Conservation (phyloP, 2,113 vertebrate genomes). For the Budorcas taxicolor region DNA sequence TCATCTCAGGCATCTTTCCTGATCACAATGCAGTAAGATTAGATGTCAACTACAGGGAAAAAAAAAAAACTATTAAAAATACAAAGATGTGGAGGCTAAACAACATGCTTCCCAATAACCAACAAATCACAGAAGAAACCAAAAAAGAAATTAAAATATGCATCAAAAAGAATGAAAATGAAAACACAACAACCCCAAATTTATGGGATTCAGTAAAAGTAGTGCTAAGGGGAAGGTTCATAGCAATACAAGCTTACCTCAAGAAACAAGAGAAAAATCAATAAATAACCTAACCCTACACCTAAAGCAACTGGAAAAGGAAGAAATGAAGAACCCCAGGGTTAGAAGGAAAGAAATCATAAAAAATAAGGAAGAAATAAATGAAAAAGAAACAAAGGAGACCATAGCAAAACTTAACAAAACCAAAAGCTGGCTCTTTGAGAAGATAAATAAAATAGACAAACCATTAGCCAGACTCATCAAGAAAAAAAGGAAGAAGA, state of each 20-base stretch:
- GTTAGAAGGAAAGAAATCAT: neutral
- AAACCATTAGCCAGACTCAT: neutral
- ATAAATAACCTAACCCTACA: neutral
- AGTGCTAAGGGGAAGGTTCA: neutral
- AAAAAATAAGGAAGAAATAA: neutral
- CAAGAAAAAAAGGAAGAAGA: neutral
- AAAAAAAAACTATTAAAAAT: neutral
- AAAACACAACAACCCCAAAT: neutral
- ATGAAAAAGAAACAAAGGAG: neutral
- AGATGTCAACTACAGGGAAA: neutral
- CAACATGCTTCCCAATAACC: neutral
- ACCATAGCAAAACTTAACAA: neutral
- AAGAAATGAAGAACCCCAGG: neutral
- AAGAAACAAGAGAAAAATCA: neutral
- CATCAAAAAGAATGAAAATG: neutral
- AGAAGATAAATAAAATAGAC: neutral
- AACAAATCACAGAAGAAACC: neutral
- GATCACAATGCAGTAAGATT: neutral
- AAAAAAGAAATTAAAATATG: neutral
- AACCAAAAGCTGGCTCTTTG: neutral
- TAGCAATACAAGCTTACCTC: neutral
- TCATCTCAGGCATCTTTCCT: neutral
- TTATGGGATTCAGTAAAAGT: neutral
- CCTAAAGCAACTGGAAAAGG: neutral
- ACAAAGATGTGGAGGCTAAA: neutral